These are phyloP conservation scores for Chiridota heheva DNA, from an alignment of 35 echinoderm and acorn worm species.

Conservation along the genomic window DNA sequence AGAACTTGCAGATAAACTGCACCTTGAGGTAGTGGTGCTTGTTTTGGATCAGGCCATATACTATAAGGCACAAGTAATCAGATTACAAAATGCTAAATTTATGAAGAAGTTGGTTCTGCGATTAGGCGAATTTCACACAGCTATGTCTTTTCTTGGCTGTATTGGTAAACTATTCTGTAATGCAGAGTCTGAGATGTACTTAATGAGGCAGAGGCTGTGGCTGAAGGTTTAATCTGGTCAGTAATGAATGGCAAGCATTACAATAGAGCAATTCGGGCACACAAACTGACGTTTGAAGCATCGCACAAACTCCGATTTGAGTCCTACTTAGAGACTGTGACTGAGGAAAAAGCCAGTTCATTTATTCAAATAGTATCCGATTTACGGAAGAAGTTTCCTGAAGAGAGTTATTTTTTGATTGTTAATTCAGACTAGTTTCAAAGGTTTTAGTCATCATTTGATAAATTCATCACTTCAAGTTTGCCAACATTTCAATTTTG, in stretches of 20 bases:
- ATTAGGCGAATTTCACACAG: conserved; percentile 69
- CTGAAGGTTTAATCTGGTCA: conserved; percentile 27
- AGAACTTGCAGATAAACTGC: conserved; percentile 38
- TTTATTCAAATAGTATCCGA: not conserved
- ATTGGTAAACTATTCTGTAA: conserved; percentile 47
- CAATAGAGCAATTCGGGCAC: conserved; percentile 16
- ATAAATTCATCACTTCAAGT: conserved; percentile 1
- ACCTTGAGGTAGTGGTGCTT: conserved; percentile 22
- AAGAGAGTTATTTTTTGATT: not conserved
- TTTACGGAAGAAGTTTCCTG: not conserved
- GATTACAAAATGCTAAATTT: conserved; percentile 53
- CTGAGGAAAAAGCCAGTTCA: not conserved
- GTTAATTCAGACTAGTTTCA: not conserved
- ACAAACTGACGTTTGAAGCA: conserved; percentile 2
- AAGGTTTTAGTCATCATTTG: conserved; percentile 18
- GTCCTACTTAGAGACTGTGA: not conserved
- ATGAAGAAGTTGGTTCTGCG: conserved; percentile 38
- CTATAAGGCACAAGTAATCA: conserved; percentile 56
- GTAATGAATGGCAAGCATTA: conserved; percentile 53
- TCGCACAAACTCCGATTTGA: not conserved
- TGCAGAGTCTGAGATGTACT: conserved; percentile 42
- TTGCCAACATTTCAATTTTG: conserved; percentile 28
- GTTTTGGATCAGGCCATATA: conserved; percentile 81
- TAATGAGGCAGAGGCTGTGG: conserved; percentile 37
- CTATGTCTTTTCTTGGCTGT: conserved; percentile 28